phyloP scores from a whole-genome alignment of 2,888 invertebrate genomes.

The Beris morrisii region DNA sequence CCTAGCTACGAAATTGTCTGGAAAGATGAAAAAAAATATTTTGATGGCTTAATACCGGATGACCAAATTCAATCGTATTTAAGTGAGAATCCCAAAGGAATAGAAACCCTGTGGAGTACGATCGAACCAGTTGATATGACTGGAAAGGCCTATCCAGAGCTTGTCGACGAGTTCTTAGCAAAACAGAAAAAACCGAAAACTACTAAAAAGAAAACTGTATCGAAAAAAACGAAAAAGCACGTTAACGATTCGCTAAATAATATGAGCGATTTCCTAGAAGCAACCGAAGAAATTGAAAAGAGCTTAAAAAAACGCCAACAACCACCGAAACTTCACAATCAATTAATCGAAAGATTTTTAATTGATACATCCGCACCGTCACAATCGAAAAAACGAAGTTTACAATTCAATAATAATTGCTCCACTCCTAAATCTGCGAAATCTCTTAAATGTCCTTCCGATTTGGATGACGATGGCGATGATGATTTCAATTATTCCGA shows the following conservation, averaged over 20 bases:
- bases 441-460: constrained; percentile 43
- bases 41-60: constrained; percentile 64
- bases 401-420: constrained; percentile 40
- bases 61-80: constrained; percentile 60
- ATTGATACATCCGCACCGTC: constrained; percentile 16
- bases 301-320: constrained; percentile 42
- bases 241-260: constrained; percentile 47
- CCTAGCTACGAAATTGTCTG: constrained; percentile 74
- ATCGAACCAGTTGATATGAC: constrained; percentile 70
- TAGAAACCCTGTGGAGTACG: constrained; percentile 63
- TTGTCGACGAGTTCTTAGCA: constrained; percentile 63
- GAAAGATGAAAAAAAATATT: constrained; percentile 62
- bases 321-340: not conserved
- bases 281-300: constrained; percentile 47
- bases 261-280: constrained; percentile 42
- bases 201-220: constrained; percentile 47
- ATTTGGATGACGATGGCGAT: constrained; percentile 53
- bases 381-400: constrained; percentile 14
- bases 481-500: constrained; percentile 58
- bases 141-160: constrained; percentile 63
- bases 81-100: constrained; percentile 56
- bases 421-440: constrained; percentile 49
- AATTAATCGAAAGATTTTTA: constrained; percentile 22
- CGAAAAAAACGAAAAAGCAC: constrained; percentile 40
- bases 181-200: constrained; percentile 60